phyloP scores from a whole-genome alignment of 2,797 vertebrate genomes.

The Gouania willdenowi region DNA sequence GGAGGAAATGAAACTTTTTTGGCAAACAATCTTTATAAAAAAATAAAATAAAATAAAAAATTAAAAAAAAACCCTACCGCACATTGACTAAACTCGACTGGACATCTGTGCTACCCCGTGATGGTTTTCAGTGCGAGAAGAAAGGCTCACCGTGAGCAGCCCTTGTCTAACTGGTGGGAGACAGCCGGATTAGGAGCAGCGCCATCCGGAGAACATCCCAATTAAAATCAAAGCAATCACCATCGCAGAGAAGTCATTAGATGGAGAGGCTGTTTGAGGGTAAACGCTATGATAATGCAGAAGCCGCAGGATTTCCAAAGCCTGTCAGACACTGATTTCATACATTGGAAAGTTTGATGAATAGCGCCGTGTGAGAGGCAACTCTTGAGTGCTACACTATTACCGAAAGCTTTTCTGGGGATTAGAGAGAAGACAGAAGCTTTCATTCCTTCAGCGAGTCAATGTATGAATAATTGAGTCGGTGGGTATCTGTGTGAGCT shows the following conservation, averaged over 20 bases:
- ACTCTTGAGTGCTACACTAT: slow-evolving; percentile 66
- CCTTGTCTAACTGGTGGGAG: slow-evolving; percentile 59
- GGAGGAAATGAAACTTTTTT: no score
- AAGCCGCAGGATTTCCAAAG: slow-evolving; percentile 63
- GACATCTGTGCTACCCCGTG: slow-evolving; percentile 23
- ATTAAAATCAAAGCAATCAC: slow-evolving; percentile 76
- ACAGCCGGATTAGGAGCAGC: slow-evolving; percentile 63
- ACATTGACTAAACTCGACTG: slow-evolving; percentile 40
- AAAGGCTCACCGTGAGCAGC: slow-evolving; percentile 44
- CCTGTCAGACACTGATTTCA: slow-evolving; percentile 69
- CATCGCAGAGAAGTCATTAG: slow-evolving; percentile 56
- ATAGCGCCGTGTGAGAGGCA: slow-evolving; percentile 67
- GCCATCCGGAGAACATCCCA: slow-evolving; percentile 59
- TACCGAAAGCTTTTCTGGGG: slow-evolving; percentile 69
- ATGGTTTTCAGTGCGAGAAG: slow-evolving; percentile 35
- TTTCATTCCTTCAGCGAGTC: slow-evolving; percentile 65
- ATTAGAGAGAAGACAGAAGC: slow-evolving; percentile 71
- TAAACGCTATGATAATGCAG: slow-evolving; percentile 64
- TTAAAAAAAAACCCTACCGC: no score
- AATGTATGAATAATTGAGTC: slow-evolving; percentile 72
- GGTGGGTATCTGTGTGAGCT: slow-evolving; percentile 52
- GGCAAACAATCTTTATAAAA: no score
- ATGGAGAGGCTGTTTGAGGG: slow-evolving; percentile 66
- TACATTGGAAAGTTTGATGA: slow-evolving; percentile 71
- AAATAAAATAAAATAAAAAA: no score